These are phyloP conservation scores for Cyrtorhinus lividipennis DNA, from an alignment of 1,140 invertebrate genomes.

Conservation along the genomic window DNA sequence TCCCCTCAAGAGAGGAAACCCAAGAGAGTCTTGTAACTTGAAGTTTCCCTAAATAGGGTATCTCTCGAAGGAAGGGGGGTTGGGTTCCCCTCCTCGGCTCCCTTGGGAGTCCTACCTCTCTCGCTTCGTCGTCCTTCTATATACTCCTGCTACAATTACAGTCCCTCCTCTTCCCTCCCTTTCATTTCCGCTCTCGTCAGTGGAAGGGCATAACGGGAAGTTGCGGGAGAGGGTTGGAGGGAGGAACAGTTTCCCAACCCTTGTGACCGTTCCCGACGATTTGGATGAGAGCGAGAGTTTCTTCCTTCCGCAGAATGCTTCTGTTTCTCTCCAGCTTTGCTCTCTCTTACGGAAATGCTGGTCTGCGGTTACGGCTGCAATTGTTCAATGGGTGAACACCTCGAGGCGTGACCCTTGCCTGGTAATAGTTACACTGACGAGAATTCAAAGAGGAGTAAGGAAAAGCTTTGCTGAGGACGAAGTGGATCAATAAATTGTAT, in stretches of 20 bases:
- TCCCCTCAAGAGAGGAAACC: constrained; percentile 12
- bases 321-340: no score
- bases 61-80: neutral
- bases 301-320: no score
- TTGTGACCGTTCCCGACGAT: neutral
- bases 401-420: no score
- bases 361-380: no score
- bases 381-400: no score
- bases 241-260: neutral
- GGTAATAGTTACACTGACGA: no score
- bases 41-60: constrained; percentile 9
- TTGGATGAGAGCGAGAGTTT: neutral
- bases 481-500: no score
- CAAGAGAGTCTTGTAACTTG: constrained; percentile 1
- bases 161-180: neutral
- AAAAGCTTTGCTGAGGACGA: no score
- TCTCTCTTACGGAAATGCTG: no score
- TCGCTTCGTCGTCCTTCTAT: neutral
- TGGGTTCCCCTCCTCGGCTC: neutral
- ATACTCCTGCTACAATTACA: neutral
- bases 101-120: neutral
- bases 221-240: neutral
- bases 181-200: no score
- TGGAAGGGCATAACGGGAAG: neutral
- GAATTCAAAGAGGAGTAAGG: no score